Evolutionary conservation across 2,888 invertebrate species (phyloP).

Genomic region (Plagodis dolabraria): DNA sequence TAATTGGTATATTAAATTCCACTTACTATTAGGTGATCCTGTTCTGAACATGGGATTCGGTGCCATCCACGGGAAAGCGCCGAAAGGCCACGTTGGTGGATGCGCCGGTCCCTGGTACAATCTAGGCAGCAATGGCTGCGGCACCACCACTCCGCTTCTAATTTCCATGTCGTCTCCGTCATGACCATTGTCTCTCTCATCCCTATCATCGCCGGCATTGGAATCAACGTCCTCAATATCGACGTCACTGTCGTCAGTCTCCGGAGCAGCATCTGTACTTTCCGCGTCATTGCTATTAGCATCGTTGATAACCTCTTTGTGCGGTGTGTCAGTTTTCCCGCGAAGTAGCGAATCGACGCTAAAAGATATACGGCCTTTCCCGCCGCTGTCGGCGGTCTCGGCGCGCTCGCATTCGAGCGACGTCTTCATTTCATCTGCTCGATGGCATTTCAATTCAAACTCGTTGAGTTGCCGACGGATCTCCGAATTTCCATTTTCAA

Average conservation of each 20-base stretch:
- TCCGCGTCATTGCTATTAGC: constrained; percentile 73
- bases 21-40: constrained; percentile 86
- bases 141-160: constrained; percentile 86
- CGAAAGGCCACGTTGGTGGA: constrained; percentile 85
- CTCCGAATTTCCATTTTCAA: constrained; percentile 35
- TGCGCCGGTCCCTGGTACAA: constrained; percentile 82
- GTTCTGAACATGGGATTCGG: constrained; percentile 86
- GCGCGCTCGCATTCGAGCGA: constrained; percentile 81
- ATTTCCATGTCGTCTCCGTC: constrained; percentile 77
- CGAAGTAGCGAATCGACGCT: constrained; percentile 88
- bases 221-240: constrained; percentile 79
- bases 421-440: constrained; percentile 82
- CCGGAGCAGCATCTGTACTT: constrained; percentile 65
- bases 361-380: constrained; percentile 89
- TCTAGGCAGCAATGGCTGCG: constrained; percentile 87
- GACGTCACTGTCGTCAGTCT: constrained; percentile 79
- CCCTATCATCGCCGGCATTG: constrained; percentile 70
- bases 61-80: constrained; percentile 88
- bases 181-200: constrained; percentile 69
- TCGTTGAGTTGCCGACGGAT: constrained; percentile 33
- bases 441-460: constrained; percentile 60
- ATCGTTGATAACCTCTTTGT: constrained; percentile 59
- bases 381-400: constrained; percentile 78
- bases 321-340: constrained; percentile 61
- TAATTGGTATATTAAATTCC: too few species aligned